A percentile compares a stretch with the other conserved stretches of the same genome.
Evolutionary conservation across 92 coral and sea anemone species (phyloP).

Genomic region (Muricea muricata): DNA sequence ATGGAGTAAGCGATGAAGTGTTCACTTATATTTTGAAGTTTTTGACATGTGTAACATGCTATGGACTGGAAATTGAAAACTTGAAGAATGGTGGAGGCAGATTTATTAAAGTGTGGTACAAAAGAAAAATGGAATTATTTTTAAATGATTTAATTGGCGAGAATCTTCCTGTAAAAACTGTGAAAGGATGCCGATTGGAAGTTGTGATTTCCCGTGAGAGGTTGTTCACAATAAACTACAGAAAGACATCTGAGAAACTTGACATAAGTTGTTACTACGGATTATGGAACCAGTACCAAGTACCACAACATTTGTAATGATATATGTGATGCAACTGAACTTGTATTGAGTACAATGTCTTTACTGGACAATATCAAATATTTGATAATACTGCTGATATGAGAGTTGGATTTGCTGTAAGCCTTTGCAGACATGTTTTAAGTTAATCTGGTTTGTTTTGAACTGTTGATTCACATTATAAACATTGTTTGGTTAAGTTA

Average conservation of each 20-base stretch:
- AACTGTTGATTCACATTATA: not conserved
- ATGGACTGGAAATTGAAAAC: slow-evolving; percentile 59
- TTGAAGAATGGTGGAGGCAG: slow-evolving; percentile 50
- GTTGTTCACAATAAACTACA: slow-evolving; percentile 59
- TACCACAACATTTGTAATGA: slow-evolving; percentile 69
- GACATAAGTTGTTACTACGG: slow-evolving; percentile 68
- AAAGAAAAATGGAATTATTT: slow-evolving; percentile 72
- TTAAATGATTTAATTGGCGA: slow-evolving; percentile 71
- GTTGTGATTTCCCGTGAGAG: slow-evolving; percentile 59
- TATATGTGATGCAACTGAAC: not conserved
- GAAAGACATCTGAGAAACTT: slow-evolving; percentile 56
- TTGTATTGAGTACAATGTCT: not conserved
- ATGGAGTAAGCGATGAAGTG: slow-evolving; percentile 72
- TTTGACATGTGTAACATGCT: slow-evolving; percentile 68
- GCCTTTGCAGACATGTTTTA: not conserved
- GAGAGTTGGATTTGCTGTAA: not conserved
- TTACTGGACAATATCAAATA: not conserved
- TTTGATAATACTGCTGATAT: no score
- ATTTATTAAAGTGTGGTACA: slow-evolving; percentile 57
- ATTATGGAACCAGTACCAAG: slow-evolving; percentile 67
- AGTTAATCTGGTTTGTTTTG: not conserved
- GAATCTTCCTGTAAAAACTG: slow-evolving; percentile 66
- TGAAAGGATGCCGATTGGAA: slow-evolving; percentile 32
- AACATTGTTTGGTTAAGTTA: not conserved
- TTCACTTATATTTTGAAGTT: slow-evolving; percentile 67